phyloP scores from a whole-genome alignment of 2,888 invertebrate genomes.

The Anaspis maculata region DNA sequence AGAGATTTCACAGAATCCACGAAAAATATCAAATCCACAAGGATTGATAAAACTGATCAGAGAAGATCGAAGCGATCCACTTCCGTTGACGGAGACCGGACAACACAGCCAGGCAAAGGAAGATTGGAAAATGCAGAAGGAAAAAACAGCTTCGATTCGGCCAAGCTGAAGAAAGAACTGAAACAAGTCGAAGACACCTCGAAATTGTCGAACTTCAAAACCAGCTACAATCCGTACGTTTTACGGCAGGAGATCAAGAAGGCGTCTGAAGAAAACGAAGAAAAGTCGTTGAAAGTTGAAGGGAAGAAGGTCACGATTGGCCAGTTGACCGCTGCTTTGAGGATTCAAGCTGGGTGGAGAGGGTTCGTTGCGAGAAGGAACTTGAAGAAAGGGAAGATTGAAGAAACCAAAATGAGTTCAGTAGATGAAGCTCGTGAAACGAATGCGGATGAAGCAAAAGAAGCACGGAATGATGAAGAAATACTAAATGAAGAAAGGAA shows the following conservation, averaged over 20 bases:
- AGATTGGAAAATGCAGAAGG: background rate
- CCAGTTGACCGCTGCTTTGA: slow-evolving; percentile 6
- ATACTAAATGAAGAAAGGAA: background rate
- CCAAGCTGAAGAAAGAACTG: slow-evolving; percentile 19
- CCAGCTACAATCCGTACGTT: slow-evolving; percentile 17
- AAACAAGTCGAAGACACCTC: slow-evolving; percentile 13
- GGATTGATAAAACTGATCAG: slow-evolving; percentile 2
- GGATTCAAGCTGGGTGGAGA: slow-evolving; percentile 22
- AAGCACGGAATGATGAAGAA: no score
- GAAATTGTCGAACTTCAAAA: slow-evolving; percentile 15
- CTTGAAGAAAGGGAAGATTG: slow-evolving; percentile 16
- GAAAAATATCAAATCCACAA: no score
- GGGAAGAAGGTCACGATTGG: slow-evolving; percentile 3
- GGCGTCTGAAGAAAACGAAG: slow-evolving; percentile 4
- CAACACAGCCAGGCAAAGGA: background rate
- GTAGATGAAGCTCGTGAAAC: slow-evolving; percentile 1
- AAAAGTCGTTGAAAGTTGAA: no score
- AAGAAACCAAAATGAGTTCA: no score
- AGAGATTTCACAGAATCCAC: background rate
- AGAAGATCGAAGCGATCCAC: slow-evolving; percentile 6
- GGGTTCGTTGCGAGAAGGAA: slow-evolving; percentile 25
- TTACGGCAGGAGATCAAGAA: slow-evolving; percentile 21
- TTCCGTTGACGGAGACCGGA: slow-evolving; percentile 5
- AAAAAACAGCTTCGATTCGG: slow-evolving; percentile 16
- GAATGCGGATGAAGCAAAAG: background rate